Conservation (phyloP, 2,797 vertebrate species). For the Gallinago nigripennis region DNA sequence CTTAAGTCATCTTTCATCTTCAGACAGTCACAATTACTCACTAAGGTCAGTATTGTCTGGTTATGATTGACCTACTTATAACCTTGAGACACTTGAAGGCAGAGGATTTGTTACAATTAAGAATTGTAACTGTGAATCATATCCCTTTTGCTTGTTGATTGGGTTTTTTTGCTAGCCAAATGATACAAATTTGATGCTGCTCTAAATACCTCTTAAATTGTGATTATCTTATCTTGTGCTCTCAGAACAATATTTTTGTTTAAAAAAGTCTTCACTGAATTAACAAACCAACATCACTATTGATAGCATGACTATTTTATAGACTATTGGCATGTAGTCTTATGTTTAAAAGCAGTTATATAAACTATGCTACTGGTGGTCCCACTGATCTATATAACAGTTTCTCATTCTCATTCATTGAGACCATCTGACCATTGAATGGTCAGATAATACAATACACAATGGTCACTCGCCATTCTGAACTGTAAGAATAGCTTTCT, state of each 20-base stretch:
- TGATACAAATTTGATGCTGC: neutral
- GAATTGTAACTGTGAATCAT: neutral
- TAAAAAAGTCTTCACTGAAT: neutral
- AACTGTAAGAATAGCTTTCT: neutral
- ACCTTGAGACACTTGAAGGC: neutral
- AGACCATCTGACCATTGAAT: neutral
- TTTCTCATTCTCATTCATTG: neutral
- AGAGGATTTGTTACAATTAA: neutral
- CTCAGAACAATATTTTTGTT: neutral
- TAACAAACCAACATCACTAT: neutral
- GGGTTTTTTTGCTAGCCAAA: neutral
- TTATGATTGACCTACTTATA: constrained; percentile 6
- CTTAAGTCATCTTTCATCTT: neutral
- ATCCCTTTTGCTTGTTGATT: neutral
- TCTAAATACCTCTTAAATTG: neutral
- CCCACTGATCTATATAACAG: neutral
- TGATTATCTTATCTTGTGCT: neutral
- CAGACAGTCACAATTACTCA: neutral
- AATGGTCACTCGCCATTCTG: neutral
- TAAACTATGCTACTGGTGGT: neutral
- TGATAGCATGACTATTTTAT: neutral
- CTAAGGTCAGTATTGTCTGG: neutral
- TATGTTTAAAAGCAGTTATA: neutral
- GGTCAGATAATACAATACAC: neutral
- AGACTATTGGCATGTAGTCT: neutral